Percentiles rank a stretch among this genome's conserved stretches.
Evolutionary conservation across 2,797 vertebrate species (phyloP).

Genomic region (Lagorchestes hirsutus): DNA sequence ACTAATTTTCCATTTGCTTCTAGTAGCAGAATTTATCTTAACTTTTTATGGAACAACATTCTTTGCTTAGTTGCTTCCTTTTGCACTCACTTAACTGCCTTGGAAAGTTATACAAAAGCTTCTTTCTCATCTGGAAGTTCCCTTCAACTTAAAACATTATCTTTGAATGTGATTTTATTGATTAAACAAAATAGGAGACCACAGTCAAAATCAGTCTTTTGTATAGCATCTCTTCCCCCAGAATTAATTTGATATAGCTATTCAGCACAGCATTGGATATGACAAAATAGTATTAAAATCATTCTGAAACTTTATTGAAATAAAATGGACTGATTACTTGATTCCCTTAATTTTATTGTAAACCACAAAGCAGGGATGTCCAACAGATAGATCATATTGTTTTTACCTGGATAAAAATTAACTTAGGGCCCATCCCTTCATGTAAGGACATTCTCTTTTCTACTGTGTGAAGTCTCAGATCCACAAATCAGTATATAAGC

Average conservation of each 20-base stretch:
- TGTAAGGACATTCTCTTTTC: slow-evolving; percentile 2
- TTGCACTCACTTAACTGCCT: slow-evolving; percentile 13
- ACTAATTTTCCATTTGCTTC: slow-evolving; percentile 41
- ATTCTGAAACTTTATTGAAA: neutral
- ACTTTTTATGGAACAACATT: slow-evolving; percentile 17
- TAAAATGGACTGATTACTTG: neutral
- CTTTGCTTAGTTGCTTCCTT: slow-evolving; percentile 24
- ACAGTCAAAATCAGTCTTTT: neutral
- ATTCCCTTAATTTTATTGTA: neutral
- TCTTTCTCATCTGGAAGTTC: neutral
- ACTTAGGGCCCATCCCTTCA: neutral
- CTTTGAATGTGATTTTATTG: neutral
- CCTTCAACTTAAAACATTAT: slow-evolving; percentile 28
- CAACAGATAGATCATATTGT: neutral
- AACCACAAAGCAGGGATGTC: neutral
- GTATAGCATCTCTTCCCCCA: neutral
- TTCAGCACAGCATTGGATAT: neutral
- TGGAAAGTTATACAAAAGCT: neutral
- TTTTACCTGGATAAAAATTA: neutral
- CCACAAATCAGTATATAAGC: neutral
- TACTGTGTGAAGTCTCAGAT: neutral
- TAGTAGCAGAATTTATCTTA: slow-evolving; percentile 32
- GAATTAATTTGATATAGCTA: neutral
- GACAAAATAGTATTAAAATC: neutral
- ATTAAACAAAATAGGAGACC: neutral